Conservation (phyloP, 2,113 vertebrate species). For the Hipposideros armiger region DNA sequence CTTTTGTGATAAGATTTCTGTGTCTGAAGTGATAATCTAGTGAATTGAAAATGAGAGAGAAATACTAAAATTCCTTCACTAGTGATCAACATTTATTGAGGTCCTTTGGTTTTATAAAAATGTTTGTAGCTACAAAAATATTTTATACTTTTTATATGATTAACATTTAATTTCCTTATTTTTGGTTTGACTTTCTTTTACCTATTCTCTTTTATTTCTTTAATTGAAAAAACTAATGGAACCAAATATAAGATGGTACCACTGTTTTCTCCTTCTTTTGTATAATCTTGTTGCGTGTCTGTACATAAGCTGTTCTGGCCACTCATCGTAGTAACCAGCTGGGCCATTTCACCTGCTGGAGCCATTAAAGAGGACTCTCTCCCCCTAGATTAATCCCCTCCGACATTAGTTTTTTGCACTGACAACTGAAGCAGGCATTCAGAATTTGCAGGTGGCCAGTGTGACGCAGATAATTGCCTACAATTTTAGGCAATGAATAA, state of each 20-base stretch:
- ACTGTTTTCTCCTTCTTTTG: conserved; percentile 86
- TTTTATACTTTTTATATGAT: conserved; percentile 72
- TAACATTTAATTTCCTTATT: conserved; percentile 78
- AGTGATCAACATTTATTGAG: conserved; percentile 71
- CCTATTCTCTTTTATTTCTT: conserved; percentile 56
- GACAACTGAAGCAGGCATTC: conserved; percentile 98
- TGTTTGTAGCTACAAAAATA: conserved; percentile 69
- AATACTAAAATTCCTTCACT: conserved; percentile 87
- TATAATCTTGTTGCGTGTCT: conserved; percentile 93
- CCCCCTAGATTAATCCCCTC: conserved; percentile 94
- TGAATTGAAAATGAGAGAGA: conserved; percentile 67
- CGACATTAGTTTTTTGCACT: conserved; percentile 94
- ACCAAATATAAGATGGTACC: conserved; percentile 86
- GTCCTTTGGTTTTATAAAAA: conserved; percentile 76
- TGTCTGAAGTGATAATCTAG: conserved; percentile 49
- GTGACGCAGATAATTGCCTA: conserved; percentile 99
- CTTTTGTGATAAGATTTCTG: conserved; percentile 13
- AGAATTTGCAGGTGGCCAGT: conserved; percentile 99
- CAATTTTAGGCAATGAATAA: conserved; percentile 99
- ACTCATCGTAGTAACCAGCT: conserved; percentile 99
- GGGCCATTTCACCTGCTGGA: conserved; percentile 99
- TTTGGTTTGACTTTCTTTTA: conserved; percentile 75
- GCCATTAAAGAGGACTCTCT: conserved; percentile 94
- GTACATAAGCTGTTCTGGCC: conserved; percentile 95
- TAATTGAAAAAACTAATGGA: conserved; percentile 84